Percentiles rank a stretch among this genome's conserved stretches.
Evolutionary conservation across 1,140 invertebrate genomes (phyloP).

Genomic region (Plutomurus gul): DNA sequence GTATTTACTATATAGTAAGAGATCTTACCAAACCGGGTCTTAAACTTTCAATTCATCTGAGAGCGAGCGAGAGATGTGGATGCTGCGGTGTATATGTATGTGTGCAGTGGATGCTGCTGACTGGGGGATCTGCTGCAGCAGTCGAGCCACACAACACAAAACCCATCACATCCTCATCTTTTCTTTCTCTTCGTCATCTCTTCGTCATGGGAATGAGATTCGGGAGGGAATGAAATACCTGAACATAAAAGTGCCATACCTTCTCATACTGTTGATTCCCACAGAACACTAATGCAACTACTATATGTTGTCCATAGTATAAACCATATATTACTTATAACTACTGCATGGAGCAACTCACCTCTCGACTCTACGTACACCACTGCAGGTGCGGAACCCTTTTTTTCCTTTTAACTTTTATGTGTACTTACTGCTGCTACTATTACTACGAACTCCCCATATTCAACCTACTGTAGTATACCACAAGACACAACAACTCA

Average conservation of each 20-base stretch:
- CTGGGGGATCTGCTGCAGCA: conserved; percentile 1
- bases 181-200: not conserved
- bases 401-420: conserved; percentile 11
- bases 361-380: not conserved
- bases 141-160: not conserved
- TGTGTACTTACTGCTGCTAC: no score
- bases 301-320: not conserved
- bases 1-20: not conserved
- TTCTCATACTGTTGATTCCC: not conserved
- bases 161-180: not conserved
- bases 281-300: no score
- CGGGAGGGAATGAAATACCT: conserved; percentile 25
- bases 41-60: not conserved
- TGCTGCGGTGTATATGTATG: no score
- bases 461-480: not conserved
- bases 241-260: conserved; percentile 21
- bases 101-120: no score
- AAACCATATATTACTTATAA: not conserved
- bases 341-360: no score
- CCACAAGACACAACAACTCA: not conserved
- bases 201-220: conserved; percentile 23
- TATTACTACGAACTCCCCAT: no score
- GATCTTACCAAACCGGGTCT: not conserved
- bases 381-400: conserved; percentile 22
- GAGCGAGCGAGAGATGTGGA: not conserved